Base-by-base conservation (phyloP, 2,888 invertebrate genomes). In the Ctenicera cuprea region DNA sequence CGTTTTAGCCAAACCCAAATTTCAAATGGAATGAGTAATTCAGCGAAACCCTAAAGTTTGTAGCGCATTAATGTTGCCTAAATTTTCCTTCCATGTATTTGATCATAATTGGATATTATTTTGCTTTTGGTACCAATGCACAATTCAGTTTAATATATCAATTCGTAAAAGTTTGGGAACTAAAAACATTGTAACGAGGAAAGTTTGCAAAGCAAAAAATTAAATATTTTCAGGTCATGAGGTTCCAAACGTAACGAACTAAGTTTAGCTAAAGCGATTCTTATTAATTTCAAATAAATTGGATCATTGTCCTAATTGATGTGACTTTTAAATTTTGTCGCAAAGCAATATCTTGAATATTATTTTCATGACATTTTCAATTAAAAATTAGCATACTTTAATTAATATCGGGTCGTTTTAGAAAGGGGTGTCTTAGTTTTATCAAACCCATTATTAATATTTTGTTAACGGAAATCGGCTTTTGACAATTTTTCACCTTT, bases 261-360 rank as follows among this genome's bases (percentile, higher is more conserved):
- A n/a, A 45, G 1, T 45, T 5, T 22, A 3, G 9, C 20, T 26
- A 50, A 50, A 26, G 50, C 20, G 18, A 26, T 50, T 26, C 20
- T n/a, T 26, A 50, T 50, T 50, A 50, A 50, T 50, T 50, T 50
- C 22, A 26, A 50, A 50, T 22, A 26, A 50, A 50, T 50, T 22
- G 50, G 26, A 20, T 50, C 12, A 26, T 50, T 50, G 20, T n/a
- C 26, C 20, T 26, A 26, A 50, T 26, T 18, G 12, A 26, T 26
- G n/a, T n/a, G n/a, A n/a, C 20, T 20, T 22, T 2, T 4, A 50
- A 50, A 26, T 18, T 50, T 50, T 50, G 12, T 12, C 50, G 3
- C 12, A 20, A 18, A 18, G 20, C 20, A 18, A 20, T 48, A 12
- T 12, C 12, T 26, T 48, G n/a, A 18, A 22, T 26, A 26, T 50